Base-by-base conservation (phyloP, 2,888 invertebrate species). In the Orthosia cruda region DNA sequence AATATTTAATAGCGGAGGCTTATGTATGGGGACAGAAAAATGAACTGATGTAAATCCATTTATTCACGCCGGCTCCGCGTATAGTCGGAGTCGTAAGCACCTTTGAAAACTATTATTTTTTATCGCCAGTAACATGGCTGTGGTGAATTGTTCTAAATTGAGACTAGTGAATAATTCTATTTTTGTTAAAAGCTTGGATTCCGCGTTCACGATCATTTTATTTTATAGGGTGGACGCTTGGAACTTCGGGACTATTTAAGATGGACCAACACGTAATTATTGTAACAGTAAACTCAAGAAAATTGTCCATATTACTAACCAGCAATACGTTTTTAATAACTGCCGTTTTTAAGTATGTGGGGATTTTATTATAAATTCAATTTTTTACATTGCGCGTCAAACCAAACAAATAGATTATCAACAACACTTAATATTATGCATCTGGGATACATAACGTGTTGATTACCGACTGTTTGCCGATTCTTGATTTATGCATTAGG, bases 401-500 rank as follows among this genome's bases (percentile, higher is more conserved):
- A 32, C 52, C 26, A 58, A 0, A 18, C 13, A 16, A 58, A 47
- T 74, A 57, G 12, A 57, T 52, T 52, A 58, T 23, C 20, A 45
- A 40, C 62, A 67, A 12, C 45, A 15, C 13, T 49, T 58, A 61
- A 52, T 26, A 66, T 47, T 26, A 76, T 76, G 69, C n/a, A 67
- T 70, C 18, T 54, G 18, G 26, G 3, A 49, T 64, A 61, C 82
- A 12, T 54, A 40, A 61, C 18, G 47, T 69, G 80, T 71, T 71
- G 23, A 74, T 74, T 71, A 64, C 59, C 32, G 47, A 54, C n/a
- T 83, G 62, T 81, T 81, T 81, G 67, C 63, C n/a, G 20, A 72
- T 78, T 72, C 64, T 72, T 78, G 68, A 85, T 74, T 83, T 58
- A 84, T 70, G 67, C 61, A 83, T 71, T 47, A 66, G 45, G 20